phyloP scores from a whole-genome alignment of 2,888 invertebrate genomes.

The Tenthredo amoena region DNA sequence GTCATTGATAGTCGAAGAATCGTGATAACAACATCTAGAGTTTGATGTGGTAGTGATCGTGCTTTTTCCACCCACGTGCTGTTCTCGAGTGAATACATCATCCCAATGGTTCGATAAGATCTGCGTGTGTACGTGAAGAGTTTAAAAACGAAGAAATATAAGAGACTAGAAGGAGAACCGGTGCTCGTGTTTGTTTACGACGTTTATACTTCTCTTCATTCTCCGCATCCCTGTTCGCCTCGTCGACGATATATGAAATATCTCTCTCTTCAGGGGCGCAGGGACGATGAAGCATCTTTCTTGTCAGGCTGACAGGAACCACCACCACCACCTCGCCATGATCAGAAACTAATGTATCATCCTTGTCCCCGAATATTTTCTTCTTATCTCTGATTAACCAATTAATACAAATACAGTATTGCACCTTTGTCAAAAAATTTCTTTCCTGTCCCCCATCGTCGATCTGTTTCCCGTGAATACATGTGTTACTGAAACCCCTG shows the following conservation, averaged over 20 bases:
- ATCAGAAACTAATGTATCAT: background rate
- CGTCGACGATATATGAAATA: background rate
- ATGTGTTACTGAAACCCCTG: background rate
- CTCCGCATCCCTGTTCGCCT: background rate
- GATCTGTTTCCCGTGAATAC: background rate
- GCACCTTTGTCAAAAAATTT: background rate
- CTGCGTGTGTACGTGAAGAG: background rate
- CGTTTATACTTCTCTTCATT: background rate
- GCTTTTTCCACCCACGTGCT: slow-evolving; percentile 2
- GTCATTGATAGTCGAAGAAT: background rate
- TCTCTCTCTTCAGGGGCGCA: background rate
- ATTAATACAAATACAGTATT: background rate
- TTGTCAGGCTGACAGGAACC: slow-evolving; percentile 25
- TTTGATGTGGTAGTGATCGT: background rate
- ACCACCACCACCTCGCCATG: background rate
- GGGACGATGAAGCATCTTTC: background rate
- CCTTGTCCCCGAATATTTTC: background rate
- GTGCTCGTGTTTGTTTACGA: background rate
- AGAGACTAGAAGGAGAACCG: background rate
- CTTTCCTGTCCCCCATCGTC: background rate
- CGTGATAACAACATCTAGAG: background rate
- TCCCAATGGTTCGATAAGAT: background rate
- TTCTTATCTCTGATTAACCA: background rate
- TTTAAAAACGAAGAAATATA: background rate
- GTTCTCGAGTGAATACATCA: background rate